These are phyloP conservation scores for Cyphomyrus discorhynchus DNA, from an alignment of 2,113 vertebrate genomes.

Conservation along the genomic window DNA sequence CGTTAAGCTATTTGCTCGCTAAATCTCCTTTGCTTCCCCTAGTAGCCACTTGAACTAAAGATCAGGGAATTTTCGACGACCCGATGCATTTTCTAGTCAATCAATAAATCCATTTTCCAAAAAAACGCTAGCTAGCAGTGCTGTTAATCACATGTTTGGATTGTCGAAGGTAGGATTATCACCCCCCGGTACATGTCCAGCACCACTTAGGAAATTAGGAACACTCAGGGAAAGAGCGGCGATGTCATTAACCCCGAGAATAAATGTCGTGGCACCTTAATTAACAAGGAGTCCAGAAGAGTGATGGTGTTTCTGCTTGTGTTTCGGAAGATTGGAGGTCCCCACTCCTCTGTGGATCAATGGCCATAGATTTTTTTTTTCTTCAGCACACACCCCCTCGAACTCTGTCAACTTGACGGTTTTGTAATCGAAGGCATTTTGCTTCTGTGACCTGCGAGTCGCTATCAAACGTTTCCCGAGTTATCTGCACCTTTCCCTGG, in stretches of 20 bases:
- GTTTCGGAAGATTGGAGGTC: constrained; percentile 27
- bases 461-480: constrained; percentile 28
- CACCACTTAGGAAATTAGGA: constrained; percentile 33
- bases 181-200: neutral
- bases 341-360: constrained; percentile 46
- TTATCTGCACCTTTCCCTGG: constrained; percentile 42
- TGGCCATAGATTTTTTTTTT: constrained; percentile 59
- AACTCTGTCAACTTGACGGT: constrained; percentile 51
- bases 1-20: neutral
- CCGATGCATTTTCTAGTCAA: neutral
- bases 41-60: neutral
- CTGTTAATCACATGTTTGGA: neutral
- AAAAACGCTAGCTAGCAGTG: neutral
- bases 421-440: constrained; percentile 43
- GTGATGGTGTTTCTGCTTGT: constrained; percentile 51
- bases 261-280: constrained; percentile 61
- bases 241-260: constrained; percentile 48
- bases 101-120: neutral
- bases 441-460: constrained; percentile 10
- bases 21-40: neutral
- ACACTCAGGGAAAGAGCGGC: constrained; percentile 43
- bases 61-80: neutral
- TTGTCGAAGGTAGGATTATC: neutral
- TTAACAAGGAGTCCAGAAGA: constrained; percentile 58
- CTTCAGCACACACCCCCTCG: constrained; percentile 59